Evolutionary conservation across 1,140 invertebrate genomes (phyloP).

Genomic region (Drosophila bipectinata): DNA sequence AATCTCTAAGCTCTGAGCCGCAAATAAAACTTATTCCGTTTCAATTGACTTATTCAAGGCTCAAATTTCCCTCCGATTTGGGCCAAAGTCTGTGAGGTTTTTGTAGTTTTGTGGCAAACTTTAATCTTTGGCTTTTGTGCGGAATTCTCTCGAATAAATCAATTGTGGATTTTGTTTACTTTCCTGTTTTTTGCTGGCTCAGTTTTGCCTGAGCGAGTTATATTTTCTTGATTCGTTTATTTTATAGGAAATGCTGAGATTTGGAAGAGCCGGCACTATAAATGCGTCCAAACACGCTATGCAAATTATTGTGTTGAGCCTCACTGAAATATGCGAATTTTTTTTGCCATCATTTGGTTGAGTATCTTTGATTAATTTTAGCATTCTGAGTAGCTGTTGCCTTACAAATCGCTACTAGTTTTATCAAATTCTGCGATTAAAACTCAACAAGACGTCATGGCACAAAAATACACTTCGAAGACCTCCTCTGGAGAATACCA

Average conservation of each 20-base stretch:
- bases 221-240: constrained; percentile 34
- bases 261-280: constrained; percentile 15
- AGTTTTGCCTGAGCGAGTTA: constrained; percentile 25
- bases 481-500: constrained; percentile 20
- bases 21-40: constrained; percentile 59
- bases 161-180: constrained; percentile 46
- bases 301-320: constrained; percentile 51
- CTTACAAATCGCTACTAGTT: constrained; percentile 19
- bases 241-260: constrained; percentile 31
- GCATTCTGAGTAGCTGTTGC: background rate
- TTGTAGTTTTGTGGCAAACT: constrained; percentile 30
- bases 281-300: constrained; percentile 65
- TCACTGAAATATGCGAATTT: constrained; percentile 19
- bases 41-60: constrained; percentile 45
- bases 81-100: constrained; percentile 2
- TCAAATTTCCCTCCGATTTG: constrained; percentile 6
- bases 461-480: constrained; percentile 20
- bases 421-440: constrained; percentile 24
- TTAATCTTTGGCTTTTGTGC: constrained; percentile 56
- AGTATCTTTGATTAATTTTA: no score
- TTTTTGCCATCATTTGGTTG: constrained; percentile 3
- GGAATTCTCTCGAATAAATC: constrained; percentile 61
- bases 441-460: constrained; percentile 20
- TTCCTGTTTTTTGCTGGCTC: constrained; percentile 30
- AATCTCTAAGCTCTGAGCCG: background rate